Evolutionary conservation across 2,888 invertebrate genomes (phyloP).

Genomic region (Cerceris rybyensis): DNA sequence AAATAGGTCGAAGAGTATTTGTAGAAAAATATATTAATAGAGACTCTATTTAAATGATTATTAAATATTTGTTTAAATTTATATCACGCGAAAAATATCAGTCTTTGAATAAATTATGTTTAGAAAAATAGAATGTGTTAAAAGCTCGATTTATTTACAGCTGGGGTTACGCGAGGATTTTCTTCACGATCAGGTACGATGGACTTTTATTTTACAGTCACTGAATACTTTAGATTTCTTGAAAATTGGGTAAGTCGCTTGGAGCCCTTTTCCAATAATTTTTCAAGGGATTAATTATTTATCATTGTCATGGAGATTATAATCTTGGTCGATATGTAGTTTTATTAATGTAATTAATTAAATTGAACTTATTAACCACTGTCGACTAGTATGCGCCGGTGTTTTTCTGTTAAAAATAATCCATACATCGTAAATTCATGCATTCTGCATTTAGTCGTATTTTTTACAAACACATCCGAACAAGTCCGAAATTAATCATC

Average conservation of each 20-base stretch:
- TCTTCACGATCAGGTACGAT: neutral
- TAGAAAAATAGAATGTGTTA: no score
- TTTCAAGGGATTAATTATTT: neutral
- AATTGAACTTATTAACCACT: conserved; percentile 33
- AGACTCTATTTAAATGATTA: no score
- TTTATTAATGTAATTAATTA: conserved; percentile 3
- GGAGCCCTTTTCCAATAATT: neutral
- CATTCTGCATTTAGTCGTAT: conserved; percentile 25
- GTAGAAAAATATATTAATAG: no score
- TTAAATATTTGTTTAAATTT: no score
- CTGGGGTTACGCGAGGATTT: neutral
- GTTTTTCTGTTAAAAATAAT: conserved; percentile 15
- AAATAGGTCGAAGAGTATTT: neutral
- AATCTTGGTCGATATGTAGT: neutral
- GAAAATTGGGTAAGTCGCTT: neutral
- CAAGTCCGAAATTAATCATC: neutral
- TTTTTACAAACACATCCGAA: neutral
- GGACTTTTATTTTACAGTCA: neutral
- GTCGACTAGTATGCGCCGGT: conserved; percentile 43
- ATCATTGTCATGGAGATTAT: neutral
- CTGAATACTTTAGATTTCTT: neutral
- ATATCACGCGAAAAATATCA: no score
- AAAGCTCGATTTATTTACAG: no score
- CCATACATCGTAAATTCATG: conserved; percentile 15
- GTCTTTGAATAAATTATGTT: no score